Percentiles rank a stretch among this genome's conserved stretches.
Conservation (phyloP, 2,113 vertebrate species). For the Mastomys natalensis region DNA sequence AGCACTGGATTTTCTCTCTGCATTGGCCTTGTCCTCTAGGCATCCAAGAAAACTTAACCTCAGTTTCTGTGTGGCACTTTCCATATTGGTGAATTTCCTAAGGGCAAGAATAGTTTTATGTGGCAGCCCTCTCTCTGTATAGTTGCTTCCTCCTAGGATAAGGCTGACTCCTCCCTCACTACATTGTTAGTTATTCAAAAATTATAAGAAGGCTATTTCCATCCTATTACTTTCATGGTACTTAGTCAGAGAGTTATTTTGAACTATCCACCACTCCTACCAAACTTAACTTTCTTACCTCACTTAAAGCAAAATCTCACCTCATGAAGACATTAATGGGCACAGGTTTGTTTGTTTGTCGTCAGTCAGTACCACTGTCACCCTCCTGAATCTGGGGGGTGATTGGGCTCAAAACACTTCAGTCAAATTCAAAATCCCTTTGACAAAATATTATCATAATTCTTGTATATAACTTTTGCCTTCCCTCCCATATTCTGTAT, state of each 20-base stretch:
- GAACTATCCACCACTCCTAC: neutral
- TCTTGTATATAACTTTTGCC: neutral
- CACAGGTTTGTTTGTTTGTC: neutral
- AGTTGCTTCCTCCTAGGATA: neutral
- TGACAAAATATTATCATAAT: neutral
- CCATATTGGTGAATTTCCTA: neutral
- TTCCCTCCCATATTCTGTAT: neutral
- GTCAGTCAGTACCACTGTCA: neutral
- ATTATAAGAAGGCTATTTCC: neutral
- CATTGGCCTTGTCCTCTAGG: neutral
- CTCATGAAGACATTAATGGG: neutral
- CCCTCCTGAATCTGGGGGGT: neutral
- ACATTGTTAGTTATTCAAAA: neutral
- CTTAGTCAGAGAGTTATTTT: neutral
- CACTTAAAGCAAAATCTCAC: slow-evolving; percentile 22
- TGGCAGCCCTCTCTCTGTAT: neutral
- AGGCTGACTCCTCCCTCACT: neutral
- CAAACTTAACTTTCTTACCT: neutral
- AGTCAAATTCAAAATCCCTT: neutral
- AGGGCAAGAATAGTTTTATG: neutral
- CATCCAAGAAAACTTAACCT: neutral
- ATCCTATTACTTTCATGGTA: neutral
- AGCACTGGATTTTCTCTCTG: neutral
- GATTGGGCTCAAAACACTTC: neutral
- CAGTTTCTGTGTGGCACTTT: neutral